A percentile compares a stretch with the other conserved stretches of the same genome.
These are phyloP conservation scores for Loris lydekkerianus DNA, from an alignment of 2,797 vertebrate genomes.

Conservation along the genomic window DNA sequence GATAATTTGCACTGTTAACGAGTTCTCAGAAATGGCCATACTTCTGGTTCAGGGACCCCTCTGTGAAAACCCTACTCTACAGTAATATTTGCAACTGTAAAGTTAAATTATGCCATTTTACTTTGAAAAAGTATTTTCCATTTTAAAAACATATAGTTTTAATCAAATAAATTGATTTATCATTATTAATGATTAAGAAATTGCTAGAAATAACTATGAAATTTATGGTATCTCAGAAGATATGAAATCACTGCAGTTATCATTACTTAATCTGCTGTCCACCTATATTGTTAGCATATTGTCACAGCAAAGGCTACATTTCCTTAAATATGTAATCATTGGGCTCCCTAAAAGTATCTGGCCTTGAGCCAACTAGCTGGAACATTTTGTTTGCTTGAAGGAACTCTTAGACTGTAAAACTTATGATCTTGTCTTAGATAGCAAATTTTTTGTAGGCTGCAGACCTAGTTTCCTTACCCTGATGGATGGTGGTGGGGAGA, in stretches of 20 bases:
- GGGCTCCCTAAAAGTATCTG: background rate
- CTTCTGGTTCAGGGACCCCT: background rate
- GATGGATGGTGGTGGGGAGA: accelerated
- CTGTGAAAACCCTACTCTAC: background rate
- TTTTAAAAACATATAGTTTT: background rate
- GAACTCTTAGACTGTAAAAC: background rate
- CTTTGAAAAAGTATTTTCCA: background rate
- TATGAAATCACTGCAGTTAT: background rate
- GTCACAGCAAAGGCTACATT: background rate
- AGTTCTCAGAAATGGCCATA: background rate
- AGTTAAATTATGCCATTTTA: background rate
- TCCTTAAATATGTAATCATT: slow-evolving; percentile 10
- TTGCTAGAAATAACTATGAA: background rate
- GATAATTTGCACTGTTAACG: background rate
- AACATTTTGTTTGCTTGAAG: background rate
- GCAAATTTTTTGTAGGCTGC: background rate
- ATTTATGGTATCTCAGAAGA: background rate
- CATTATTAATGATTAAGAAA: background rate
- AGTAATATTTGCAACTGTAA: background rate
- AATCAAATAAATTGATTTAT: background rate
- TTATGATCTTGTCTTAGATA: background rate
- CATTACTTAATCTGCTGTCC: background rate
- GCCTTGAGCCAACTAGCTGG: background rate
- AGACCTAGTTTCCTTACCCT: background rate
- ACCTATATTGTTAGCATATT: background rate